Evolutionary conservation across 2,888 invertebrate genomes (phyloP).

Genomic region (Nomada fucata): DNA sequence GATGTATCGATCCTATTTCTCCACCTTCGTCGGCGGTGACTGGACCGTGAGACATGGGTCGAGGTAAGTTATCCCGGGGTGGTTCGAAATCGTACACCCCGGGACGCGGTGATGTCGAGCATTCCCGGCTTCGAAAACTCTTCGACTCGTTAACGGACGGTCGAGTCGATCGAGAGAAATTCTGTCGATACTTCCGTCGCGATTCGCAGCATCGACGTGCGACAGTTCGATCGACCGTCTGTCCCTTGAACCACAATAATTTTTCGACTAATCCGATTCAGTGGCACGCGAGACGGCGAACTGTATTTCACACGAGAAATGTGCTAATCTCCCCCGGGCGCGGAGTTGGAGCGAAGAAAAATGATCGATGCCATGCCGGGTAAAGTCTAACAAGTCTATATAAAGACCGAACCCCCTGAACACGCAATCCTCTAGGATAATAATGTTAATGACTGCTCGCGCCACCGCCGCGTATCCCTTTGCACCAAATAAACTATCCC

Average conservation of each 20-base stretch:
- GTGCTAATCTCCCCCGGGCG: not conserved
- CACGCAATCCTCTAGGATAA: conserved; percentile 7
- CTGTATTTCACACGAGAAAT: not conserved
- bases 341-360: not conserved
- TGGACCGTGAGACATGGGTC: too few species aligned
- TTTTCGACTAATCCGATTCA: not conserved
- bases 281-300: not conserved
- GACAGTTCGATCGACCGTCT: not conserved
- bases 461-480: not conserved
- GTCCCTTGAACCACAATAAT: not conserved
- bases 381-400: conserved; percentile 3
- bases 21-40: not conserved
- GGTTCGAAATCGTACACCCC: not conserved
- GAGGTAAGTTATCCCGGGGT: not conserved
- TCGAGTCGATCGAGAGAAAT: too few species aligned
- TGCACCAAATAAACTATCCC: conserved; percentile 20
- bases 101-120: too few species aligned
- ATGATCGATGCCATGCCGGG: conserved; percentile 1
- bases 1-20: conserved; percentile 31
- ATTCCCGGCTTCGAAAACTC: too few species aligned
- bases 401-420: conserved; percentile 17
- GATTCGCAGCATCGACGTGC: too few species aligned
- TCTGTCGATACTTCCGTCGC: too few species aligned
- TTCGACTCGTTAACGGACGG: too few species aligned
- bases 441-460: conserved; percentile 27